These are phyloP conservation scores for Scartelaos histophorus DNA, from an alignment of 2,113 vertebrate species.

Conservation along the genomic window DNA sequence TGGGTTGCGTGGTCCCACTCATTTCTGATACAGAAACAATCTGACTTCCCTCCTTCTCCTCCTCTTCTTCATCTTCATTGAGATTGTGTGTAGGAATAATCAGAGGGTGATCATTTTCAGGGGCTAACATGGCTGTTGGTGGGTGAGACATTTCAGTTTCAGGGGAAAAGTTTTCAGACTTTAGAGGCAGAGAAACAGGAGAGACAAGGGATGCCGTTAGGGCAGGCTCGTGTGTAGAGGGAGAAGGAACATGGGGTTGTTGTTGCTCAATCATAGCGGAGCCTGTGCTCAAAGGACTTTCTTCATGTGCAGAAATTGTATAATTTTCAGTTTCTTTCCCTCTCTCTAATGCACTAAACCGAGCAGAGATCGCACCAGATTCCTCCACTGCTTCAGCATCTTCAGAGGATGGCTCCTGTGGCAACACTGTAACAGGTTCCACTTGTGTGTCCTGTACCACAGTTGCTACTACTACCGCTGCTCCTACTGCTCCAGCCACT, in stretches of 20 bases:
- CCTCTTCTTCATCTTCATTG: conserved; percentile 74
- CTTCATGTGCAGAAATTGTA: conserved; percentile 24
- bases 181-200: conserved; percentile 15
- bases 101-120: conserved; percentile 7
- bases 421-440: conserved; percentile 7
- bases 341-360: conserved; percentile 21
- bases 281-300: conserved; percentile 1
- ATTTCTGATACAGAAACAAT: conserved; percentile 78
- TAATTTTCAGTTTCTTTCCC: conserved; percentile 24
- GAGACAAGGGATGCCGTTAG: conserved; percentile 8
- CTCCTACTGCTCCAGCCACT: neutral
- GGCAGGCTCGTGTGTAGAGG: neutral
- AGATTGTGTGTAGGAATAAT: conserved; percentile 27
- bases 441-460: conserved; percentile 16
- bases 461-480: neutral
- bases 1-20: conserved; percentile 81
- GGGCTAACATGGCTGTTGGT: conserved; percentile 6
- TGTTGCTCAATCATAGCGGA: conserved; percentile 9
- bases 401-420: neutral
- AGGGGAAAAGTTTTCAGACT: conserved; percentile 31
- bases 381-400: conserved; percentile 14
- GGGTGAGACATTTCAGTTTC: conserved; percentile 14
- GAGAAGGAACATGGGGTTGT: conserved; percentile 21
- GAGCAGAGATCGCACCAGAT: neutral
- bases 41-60: conserved; percentile 75